Evolutionary conservation across 2,888 invertebrate genomes (phyloP).

Genomic region (Sphecodes monilicornis): DNA sequence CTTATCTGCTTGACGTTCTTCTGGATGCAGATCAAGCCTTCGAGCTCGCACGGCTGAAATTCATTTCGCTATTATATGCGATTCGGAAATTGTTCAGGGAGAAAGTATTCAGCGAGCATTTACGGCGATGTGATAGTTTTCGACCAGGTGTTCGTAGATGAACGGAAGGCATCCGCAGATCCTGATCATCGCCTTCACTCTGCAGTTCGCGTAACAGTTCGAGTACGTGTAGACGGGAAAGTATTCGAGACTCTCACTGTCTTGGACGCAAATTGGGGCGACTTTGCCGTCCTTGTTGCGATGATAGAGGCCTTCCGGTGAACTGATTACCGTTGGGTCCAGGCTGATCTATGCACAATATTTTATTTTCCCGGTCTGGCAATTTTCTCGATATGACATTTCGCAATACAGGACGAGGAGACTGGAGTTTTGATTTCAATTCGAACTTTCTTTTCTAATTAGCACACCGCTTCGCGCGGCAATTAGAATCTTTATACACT

Average conservation of each 20-base stretch:
- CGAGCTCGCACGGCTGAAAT: conserved; percentile 48
- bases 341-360: conserved; percentile 47
- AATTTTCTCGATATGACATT: background rate
- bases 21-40: conserved; percentile 45
- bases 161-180: conserved; percentile 80
- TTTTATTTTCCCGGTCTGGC: background rate
- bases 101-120: background rate
- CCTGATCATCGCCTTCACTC: conserved; percentile 61
- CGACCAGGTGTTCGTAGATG: conserved; percentile 74
- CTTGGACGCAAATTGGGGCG: conserved; percentile 38
- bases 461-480: background rate
- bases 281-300: background rate
- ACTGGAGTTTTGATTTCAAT: background rate
- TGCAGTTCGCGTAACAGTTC: conserved; percentile 79
- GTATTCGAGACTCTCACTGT: conserved; percentile 70
- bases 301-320: conserved; percentile 24
- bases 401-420: too few species aligned
- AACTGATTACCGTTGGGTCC: conserved; percentile 10
- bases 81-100: background rate
- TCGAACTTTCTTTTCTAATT: background rate
- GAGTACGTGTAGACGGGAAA: conserved; percentile 76
- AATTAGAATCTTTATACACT: background rate
- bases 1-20: background rate
- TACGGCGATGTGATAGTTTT: conserved; percentile 46
- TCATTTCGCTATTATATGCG: background rate